Evolutionary conservation across 92 coral and sea anemone species (phyloP).

Genomic region (Epizoanthus scotinus): DNA sequence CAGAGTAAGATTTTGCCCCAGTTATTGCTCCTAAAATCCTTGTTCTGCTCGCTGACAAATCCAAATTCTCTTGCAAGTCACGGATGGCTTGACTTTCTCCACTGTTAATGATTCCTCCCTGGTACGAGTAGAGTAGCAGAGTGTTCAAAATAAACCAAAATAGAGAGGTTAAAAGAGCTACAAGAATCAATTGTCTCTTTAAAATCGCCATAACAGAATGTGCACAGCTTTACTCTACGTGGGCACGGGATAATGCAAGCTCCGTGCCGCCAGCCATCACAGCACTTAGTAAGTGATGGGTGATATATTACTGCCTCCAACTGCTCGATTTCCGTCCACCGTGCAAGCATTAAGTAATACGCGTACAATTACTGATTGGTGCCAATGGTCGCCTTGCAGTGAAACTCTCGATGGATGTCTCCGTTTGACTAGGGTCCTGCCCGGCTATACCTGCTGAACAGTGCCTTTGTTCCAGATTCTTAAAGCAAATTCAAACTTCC

Average conservation of each 20-base stretch:
- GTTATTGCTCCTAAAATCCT: too few species aligned
- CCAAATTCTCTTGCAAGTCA: not conserved
- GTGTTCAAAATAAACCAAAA: slow-evolving; percentile 83
- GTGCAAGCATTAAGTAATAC: not conserved
- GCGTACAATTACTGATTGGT: not conserved
- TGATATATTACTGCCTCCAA: not conserved
- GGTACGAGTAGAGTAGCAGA: slow-evolving; percentile 66
- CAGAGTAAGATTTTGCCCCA: not conserved
- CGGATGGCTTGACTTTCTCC: not conserved
- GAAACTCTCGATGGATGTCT: not conserved
- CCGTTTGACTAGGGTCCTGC: not conserved
- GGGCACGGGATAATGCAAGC: not conserved
- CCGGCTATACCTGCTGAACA: not conserved
- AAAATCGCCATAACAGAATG: slow-evolving; percentile 29
- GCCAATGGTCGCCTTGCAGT: not conserved
- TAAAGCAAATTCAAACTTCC: not conserved
- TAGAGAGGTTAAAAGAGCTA: slow-evolving; percentile 71
- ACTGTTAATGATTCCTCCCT: slow-evolving; percentile 43
- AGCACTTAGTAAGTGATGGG: not conserved
- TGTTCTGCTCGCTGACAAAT: slow-evolving; percentile 1
- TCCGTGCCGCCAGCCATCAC: not conserved
- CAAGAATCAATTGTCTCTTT: slow-evolving; percentile 46
- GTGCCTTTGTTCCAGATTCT: not conserved
- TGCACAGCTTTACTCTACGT: not conserved
- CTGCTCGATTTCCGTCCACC: slow-evolving; percentile 7